Base-by-base conservation (phyloP, 2,113 vertebrate species). In the Brachypodius melanocephalos region DNA sequence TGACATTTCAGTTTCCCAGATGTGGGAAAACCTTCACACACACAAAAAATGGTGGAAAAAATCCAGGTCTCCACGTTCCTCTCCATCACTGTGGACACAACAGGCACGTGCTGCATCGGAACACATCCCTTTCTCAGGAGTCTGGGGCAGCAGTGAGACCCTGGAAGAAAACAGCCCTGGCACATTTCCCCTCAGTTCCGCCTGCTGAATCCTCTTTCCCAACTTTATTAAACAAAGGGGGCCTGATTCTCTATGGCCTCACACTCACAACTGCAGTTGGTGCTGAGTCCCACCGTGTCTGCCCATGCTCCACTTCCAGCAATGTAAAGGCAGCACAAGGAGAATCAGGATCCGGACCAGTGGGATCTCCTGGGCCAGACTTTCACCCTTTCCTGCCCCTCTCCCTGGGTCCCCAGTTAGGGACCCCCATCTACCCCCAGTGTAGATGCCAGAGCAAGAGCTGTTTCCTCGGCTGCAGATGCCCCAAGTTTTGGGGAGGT, bases 201-300 rank as follows among this genome's bases (percentile, higher is more conserved):
- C 79, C 74, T 28, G 26, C 77, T 2, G 42, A 82, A 68, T 40
- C 71, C 31, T 28, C 83, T 91, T 85, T 75, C 51, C 69, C 36
- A 93, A 95, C 90, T 93, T 91, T 88, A 91, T 77, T 45, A 84
- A 93, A 97, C 96, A 97, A 97, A 97, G 86, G 93, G 86, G 77
- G 75, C 85, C 95, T 93, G 57, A 87, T 93, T 92, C 94, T 96
- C 88, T 48, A 2, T 2, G 16, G 89, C 88, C 81, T 69, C 18
- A 54, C 87, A 72, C 90, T 80, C 85, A 8, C 8, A 46, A 10
- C 72, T 1, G 8, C 40, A 5, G 79, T 2, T 12, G 78, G 46
- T 40, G 66, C 77, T 48, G 40, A 85, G 57, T 65, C 26, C 32
- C 25, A 2, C 28, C 2, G 5, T 1, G 52, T 6, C 43, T 31